Conservation (phyloP, 2,888 invertebrate genomes). For the Lumbricus terrestris region DNA sequence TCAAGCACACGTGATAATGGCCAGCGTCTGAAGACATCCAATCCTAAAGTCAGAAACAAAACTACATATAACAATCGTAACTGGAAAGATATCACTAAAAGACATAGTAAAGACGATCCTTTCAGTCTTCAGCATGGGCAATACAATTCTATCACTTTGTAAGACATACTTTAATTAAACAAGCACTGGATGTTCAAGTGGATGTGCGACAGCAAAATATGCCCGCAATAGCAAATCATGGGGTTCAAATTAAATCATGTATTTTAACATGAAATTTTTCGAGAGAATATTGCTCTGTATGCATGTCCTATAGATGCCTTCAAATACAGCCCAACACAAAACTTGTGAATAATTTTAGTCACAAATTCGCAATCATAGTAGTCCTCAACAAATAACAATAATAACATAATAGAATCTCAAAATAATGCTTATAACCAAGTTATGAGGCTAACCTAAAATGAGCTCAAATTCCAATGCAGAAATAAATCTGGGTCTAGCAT, state of each 20-base stretch:
- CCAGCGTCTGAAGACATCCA: conserved; percentile 11
- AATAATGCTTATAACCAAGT: background rate
- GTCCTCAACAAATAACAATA: background rate
- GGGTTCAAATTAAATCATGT: too few species aligned
- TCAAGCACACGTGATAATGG: background rate
- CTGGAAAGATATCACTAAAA: background rate
- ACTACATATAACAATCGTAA: background rate
- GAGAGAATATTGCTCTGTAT: background rate
- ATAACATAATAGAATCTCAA: background rate
- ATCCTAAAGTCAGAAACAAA: conserved; percentile 6
- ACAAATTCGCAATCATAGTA: background rate
- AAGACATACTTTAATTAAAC: background rate
- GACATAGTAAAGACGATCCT: background rate
- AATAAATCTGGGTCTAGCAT: background rate
- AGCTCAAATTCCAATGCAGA: background rate
- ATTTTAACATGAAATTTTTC: background rate
- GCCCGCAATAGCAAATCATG: background rate
- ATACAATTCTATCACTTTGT: background rate
- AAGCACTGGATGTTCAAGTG: too few species aligned
- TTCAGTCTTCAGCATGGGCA: background rate
- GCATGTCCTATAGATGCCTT: background rate
- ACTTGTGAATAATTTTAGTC: background rate
- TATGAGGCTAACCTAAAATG: background rate
- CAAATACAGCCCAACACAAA: background rate
- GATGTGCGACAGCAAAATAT: background rate